These are phyloP conservation scores for Eretmochelys imbricata DNA, from an alignment of 2,113 vertebrate genomes.

Conservation along the genomic window DNA sequence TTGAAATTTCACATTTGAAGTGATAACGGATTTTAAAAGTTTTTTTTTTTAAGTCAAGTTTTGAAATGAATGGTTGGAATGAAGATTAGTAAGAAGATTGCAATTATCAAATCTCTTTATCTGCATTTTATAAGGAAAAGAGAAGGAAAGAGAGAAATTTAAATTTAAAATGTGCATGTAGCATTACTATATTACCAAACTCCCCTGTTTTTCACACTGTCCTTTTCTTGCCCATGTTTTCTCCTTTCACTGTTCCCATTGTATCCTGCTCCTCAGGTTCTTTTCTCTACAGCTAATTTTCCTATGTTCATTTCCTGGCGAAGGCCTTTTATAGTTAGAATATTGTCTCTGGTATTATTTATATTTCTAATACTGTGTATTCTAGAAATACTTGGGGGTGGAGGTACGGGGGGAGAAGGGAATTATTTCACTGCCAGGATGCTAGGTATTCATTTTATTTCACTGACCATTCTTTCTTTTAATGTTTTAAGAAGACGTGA, in stretches of 20 bases:
- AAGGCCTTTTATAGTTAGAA: neutral
- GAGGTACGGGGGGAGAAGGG: accelerated
- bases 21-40: neutral
- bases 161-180: neutral
- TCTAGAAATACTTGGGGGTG: neutral
- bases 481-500: neutral
- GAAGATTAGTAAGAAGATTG: neutral
- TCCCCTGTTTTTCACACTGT: neutral
- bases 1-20: neutral
- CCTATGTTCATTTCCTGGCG: neutral
- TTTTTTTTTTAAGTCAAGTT: neutral
- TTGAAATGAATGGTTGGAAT: neutral
- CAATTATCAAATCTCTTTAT: too few relatives aligned
- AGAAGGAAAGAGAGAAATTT: neutral
- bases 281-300: neutral
- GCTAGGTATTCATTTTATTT: neutral
- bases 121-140: too few relatives aligned
- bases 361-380: neutral
- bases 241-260: neutral
- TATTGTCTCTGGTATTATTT: neutral
- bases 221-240: neutral
- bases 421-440: neutral
- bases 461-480: neutral
- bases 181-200: neutral
- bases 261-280: neutral